Base-by-base conservation (phyloP, 1,140 invertebrate genomes). In the Leptopilina clavipes region DNA sequence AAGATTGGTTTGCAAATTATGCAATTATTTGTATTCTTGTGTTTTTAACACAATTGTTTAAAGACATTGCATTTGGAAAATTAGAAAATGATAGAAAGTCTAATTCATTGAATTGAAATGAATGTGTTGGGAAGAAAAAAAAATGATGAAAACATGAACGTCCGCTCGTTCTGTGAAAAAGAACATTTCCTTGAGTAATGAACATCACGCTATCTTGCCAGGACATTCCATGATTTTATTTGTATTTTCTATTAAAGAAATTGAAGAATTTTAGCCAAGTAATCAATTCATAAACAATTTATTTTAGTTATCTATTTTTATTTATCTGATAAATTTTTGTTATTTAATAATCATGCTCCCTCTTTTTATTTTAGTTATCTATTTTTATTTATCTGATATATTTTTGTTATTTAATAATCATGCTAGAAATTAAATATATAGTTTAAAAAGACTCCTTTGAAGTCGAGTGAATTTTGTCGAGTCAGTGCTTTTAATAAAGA, bases 61-160 rank as follows among this genome's bases (percentile, higher is more conserved):
- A 40, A 40, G 37, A 40, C 37, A 40, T 40, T 40, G 37, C 9
- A 40, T 40, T 40, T 40, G 7, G 1, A 31, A 40, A 40, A 40
- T 40, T 40, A 40, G 37, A 40, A 40, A 40, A 40, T 40, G 9
- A 9, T 40, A 40, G 37, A 40, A 40, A 40, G 37, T 54, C n/a
- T 17, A 17, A 54, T 10, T 54, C 18, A 54, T 54, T 54, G 48
- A 18, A 54, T 54, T 17, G 48, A 54, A 7, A 54, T 8, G 25
- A 8, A 8, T 40, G 37, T 40, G 37, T 6, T 40, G 37, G 37
- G 37, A 6, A 40, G 37, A 40, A 37, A 76, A 48, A 73, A 59
- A 52, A 17, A 25, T 14, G 59, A 80, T 73, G 72, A 52, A 81
- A 80, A 76, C 71, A 76, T 79, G 78, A 80, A 81, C 19, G 74